These are phyloP conservation scores for Cygnus olor DNA, from an alignment of 2,797 vertebrate species.

Conservation along the genomic window DNA sequence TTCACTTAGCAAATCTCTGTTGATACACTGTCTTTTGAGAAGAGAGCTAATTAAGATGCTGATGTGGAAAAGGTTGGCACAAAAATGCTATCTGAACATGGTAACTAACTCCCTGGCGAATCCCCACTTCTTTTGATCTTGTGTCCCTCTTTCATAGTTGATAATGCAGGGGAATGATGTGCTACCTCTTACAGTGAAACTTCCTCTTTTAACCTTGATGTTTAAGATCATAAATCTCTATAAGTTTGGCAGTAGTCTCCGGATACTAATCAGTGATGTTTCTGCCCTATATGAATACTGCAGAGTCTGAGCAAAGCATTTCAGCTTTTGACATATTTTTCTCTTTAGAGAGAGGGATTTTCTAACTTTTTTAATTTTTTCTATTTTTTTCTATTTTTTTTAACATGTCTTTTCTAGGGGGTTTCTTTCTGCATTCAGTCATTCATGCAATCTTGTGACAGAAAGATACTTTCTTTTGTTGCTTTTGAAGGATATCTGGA, in stretches of 20 bases:
- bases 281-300: not conserved
- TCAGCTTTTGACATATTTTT: not conserved
- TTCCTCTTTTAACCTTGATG: not conserved
- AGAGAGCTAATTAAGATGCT: not conserved
- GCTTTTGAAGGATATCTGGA: not conserved
- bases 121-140: not conserved
- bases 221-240: not conserved
- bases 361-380: not conserved
- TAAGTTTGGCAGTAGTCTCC: not conserved
- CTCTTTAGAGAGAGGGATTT: not conserved
- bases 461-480: not conserved
- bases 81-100: not conserved
- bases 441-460: not conserved
- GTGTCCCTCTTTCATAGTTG: not conserved
- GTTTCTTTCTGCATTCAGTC: not conserved
- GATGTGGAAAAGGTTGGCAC: not conserved
- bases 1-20: not conserved
- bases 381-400: not conserved
- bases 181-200: not conserved
- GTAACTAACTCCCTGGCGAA: not conserved
- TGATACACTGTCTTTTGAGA: not conserved
- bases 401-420: not conserved
- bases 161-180: not conserved
- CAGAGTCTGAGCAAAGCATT: not conserved
- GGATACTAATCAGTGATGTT: not conserved